Conservation (phyloP, 2,888 invertebrate genomes). For the Melanchra persicariae region DNA sequence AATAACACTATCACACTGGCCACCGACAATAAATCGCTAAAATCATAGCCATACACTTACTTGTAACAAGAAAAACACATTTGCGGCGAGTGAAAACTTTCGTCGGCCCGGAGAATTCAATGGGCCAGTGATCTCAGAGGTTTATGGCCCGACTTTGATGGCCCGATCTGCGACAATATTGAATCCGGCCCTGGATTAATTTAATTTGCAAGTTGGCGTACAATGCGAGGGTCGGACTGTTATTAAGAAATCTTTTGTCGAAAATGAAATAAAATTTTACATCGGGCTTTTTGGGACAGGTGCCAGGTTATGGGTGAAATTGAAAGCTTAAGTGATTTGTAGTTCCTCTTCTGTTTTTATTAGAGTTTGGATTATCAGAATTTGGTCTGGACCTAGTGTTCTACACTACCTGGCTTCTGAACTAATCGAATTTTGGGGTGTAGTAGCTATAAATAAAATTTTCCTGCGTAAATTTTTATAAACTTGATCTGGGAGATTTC, state of each 20-base stretch:
- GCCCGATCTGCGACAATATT: constrained; percentile 73
- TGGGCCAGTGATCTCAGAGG: constrained; percentile 70
- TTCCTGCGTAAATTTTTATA: neutral
- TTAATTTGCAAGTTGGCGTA: constrained; percentile 78
- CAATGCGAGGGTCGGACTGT: constrained; percentile 69
- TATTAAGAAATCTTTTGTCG: constrained; percentile 73
- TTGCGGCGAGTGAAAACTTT: constrained; percentile 79
- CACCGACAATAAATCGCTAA: constrained; percentile 48
- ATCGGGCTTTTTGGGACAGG: constrained; percentile 49
- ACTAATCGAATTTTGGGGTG: constrained; percentile 1
- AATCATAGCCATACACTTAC: constrained; percentile 63
- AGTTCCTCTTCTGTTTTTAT: constrained; percentile 44
- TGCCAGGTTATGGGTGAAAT: constrained; percentile 35
- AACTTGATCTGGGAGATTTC: neutral
- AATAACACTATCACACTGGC: constrained; percentile 27
- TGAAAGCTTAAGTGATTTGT: constrained; percentile 52
- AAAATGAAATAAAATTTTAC: constrained; percentile 63
- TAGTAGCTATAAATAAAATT: neutral
- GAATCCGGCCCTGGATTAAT: constrained; percentile 78
- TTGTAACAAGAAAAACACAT: constrained; percentile 83
- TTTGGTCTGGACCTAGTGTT: constrained; percentile 19
- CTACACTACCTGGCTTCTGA: constrained; percentile 7
- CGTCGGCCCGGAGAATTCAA: constrained; percentile 68
- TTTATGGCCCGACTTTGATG: constrained; percentile 76
- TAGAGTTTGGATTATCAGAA: constrained; percentile 24